A percentile compares a stretch with the other conserved stretches of the same genome.
Conservation (phyloP, 2,888 invertebrate species). For the Galerucella nymphaeae region DNA sequence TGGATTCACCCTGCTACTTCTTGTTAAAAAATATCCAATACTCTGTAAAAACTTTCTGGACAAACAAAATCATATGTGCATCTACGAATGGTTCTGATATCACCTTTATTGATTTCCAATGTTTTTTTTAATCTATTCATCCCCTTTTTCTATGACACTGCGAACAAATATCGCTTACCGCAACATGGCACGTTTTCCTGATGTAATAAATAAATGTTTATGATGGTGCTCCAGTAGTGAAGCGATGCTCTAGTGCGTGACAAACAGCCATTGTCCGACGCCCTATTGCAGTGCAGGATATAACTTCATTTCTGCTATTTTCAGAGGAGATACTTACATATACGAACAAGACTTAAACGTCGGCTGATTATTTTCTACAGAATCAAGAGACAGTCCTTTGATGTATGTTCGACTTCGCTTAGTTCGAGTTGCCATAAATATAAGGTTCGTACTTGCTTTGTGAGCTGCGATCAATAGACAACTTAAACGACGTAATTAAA, state of each 20-base stretch:
- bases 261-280: slow-evolving; percentile 51
- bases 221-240: slow-evolving; percentile 39
- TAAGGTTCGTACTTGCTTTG: not conserved
- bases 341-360: slow-evolving; percentile 5
- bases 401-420: slow-evolving; percentile 28
- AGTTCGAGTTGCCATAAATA: slow-evolving; percentile 8
- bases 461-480: too few relatives aligned
- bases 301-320: slow-evolving; percentile 34
- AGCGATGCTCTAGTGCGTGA: slow-evolving; percentile 49
- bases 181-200: slow-evolving; percentile 36
- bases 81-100: too few relatives aligned
- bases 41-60: too few relatives aligned
- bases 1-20: too few relatives aligned
- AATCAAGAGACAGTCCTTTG: slow-evolving; percentile 28
- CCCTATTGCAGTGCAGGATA: slow-evolving; percentile 23
- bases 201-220: slow-evolving; percentile 46
- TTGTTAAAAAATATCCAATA: too few relatives aligned
- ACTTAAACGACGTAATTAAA: too few relatives aligned
- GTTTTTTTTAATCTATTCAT: too few relatives aligned
- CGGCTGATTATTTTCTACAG: slow-evolving; percentile 27
- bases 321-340: not conserved
- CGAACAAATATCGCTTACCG: slow-evolving; percentile 21
- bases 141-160: not conserved
- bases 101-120: too few relatives aligned
- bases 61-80: too few relatives aligned